Conservation (phyloP, 2,113 vertebrate genomes). For the Melanotaenia duboulayi region DNA sequence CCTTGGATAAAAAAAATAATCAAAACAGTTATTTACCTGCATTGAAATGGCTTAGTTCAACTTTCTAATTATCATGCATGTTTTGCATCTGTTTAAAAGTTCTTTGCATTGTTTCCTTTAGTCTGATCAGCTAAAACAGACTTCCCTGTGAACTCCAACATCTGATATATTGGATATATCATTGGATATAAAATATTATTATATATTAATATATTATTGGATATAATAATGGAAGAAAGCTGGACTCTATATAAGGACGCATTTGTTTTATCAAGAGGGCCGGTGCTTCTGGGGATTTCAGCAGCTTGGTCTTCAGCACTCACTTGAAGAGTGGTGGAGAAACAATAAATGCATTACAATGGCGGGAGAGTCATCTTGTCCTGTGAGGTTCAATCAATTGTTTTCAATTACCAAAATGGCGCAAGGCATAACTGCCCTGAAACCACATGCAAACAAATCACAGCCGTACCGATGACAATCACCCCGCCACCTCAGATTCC, state of each 20-base stretch:
- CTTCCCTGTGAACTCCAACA: neutral
- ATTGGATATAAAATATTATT: too few relatives aligned
- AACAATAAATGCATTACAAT: neutral
- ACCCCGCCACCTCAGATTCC: slow-evolving; percentile 14
- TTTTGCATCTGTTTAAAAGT: slow-evolving; percentile 7
- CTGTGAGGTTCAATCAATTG: slow-evolving; percentile 24
- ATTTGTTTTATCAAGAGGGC: slow-evolving; percentile 57
- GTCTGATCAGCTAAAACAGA: too few relatives aligned
- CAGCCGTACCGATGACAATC: slow-evolving; percentile 30
- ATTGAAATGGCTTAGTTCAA: slow-evolving; percentile 26
- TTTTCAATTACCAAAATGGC: slow-evolving; percentile 45
- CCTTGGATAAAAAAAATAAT: slow-evolving; percentile 24
- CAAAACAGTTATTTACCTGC: slow-evolving; percentile 17
- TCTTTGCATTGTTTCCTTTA: too few relatives aligned
- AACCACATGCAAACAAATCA: slow-evolving; percentile 37
- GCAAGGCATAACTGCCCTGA: slow-evolving; percentile 12
- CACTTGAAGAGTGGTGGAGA: neutral
- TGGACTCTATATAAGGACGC: slow-evolving; percentile 49
- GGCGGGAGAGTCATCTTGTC: neutral
- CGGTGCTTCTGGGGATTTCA: slow-evolving; percentile 39
- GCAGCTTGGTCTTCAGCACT: slow-evolving; percentile 15
- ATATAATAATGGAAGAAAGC: slow-evolving; percentile 40
- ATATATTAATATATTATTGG: too few relatives aligned
- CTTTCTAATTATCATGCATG: slow-evolving; percentile 1
- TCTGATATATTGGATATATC: slow-evolving; percentile 34